Base-by-base conservation (phyloP, 2,888 invertebrate species). In the Gortyna flavago region DNA sequence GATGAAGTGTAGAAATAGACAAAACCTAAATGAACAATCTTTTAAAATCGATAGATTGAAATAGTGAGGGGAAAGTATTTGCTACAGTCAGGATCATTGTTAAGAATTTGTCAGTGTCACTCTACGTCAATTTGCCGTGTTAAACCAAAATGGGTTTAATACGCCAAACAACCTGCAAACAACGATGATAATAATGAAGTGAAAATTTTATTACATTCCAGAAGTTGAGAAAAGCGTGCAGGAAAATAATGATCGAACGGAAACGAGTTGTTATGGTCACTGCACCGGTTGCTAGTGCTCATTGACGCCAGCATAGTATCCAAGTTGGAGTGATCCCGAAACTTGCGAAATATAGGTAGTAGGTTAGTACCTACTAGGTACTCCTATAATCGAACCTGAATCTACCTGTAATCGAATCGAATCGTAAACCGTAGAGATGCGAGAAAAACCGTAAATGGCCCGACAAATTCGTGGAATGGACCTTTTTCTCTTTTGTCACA, bases 181-280 rank as follows among this genome's bases (percentile, higher is more conserved):
- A 32, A 29, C 32, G 21, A 32, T 32, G 61, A 59, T 18, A 32
- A 61, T 8, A 8, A 25, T 62, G 62, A 35, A 29, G 21, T 61
- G 8, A n/a, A 8, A 70, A 48, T 8, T 32, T 57, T n/a, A 80
- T 38, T 21, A 32, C 65, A 57, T 51, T 41, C 38, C 64, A 18
- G 4, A 38, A 44, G n/a, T 3, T 67, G 16, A 68, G 48, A 67
- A 70, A 62, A 35, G 1, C 18, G 25, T 38, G 25, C 25, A 62
- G 57, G 48, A 67, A 75, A 75, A 85, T 59, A 32, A 54, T 69
- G 57, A 72, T 57, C 29, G 61, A 65, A 64, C 72, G 81, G 72
- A 80, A 80, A 64, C 32, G 25, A 70, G 66, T 64, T 54, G 69
- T 72, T 75, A 72, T 59, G 65, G 64, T 38, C 41, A 62, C 44